Conservation (phyloP, 1,140 invertebrate species). For the Apis mellifera region Amel_HAv3.1 CM009945.2:6405501-6406000, state of each 20-base stretch:
- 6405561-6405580: background rate
- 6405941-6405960: background rate
- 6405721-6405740: background rate
- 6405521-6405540: background rate
- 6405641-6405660: slow-evolving; percentile 13
- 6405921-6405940: rapidly evolving
- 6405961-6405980: background rate
- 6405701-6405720: background rate
- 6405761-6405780: background rate
- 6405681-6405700: background rate
- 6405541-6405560: background rate
- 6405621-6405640: slow-evolving; percentile 3
- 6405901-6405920: background rate
- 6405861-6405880: background rate
- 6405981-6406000: too few relatives aligned
- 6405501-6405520: background rate
- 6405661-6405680: background rate
- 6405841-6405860: slow-evolving; percentile 27
- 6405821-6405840: background rate
- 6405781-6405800: background rate
- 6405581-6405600: slow-evolving; percentile 5
- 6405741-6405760: background rate
- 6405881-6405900: background rate
- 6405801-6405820: background rate
- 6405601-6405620: slow-evolving; percentile 50